Percentiles rank a stretch among this genome's conserved stretches.
Evolutionary conservation across 2,113 vertebrate species (phyloP).

Genomic region (Gallinago paraguaiae): DNA sequence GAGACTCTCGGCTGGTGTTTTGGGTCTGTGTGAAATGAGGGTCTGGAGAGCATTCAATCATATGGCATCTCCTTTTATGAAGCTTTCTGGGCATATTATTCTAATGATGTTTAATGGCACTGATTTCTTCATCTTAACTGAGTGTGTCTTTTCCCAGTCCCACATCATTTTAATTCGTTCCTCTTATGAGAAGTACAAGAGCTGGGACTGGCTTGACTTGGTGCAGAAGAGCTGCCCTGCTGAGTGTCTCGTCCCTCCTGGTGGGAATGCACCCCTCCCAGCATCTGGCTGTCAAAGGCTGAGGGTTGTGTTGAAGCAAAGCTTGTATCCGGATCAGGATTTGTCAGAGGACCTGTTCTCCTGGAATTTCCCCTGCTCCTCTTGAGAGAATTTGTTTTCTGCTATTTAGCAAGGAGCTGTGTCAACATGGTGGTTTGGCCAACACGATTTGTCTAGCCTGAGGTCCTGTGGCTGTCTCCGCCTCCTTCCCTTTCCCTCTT

Average conservation of each 20-base stretch:
- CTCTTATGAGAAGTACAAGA: neutral
- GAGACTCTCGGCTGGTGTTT: neutral
- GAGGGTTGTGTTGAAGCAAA: neutral
- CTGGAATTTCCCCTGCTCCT: neutral
- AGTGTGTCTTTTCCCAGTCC: conserved; percentile 23
- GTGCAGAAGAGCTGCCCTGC: neutral
- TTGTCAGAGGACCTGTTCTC: neutral
- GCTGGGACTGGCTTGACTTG: neutral
- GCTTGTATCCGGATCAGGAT: neutral
- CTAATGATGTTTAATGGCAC: conserved; percentile 44
- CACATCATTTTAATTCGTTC: neutral
- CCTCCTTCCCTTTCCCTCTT: neutral
- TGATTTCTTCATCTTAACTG: conserved; percentile 48
- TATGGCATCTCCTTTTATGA: conserved; percentile 40
- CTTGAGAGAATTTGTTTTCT: neutral
- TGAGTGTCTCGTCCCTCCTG: neutral
- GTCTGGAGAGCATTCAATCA: conserved; percentile 47
- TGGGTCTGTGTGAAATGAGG: conserved; percentile 22
- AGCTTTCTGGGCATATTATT: conserved; percentile 49
- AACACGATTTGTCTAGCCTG: neutral
- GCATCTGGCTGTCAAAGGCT: neutral
- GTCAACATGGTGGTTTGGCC: neutral
- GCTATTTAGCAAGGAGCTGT: neutral
- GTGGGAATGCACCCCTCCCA: neutral
- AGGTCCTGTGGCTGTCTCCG: neutral